These are phyloP conservation scores for Theodoxus fluviatilis DNA, from an alignment of 2,888 invertebrate species.

Conservation along the genomic window DNA sequence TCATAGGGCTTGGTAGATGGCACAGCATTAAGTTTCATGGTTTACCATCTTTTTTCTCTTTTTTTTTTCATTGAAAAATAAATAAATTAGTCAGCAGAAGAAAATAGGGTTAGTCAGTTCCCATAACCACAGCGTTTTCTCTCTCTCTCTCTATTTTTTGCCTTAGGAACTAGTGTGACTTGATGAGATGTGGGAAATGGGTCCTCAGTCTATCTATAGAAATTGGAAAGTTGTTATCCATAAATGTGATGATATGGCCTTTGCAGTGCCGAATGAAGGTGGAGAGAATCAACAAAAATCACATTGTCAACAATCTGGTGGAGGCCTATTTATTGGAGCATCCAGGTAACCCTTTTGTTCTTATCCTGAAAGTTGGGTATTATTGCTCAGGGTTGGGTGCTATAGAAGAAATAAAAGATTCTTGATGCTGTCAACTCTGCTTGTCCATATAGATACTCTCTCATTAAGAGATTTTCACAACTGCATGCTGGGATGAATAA, in stretches of 20 bases:
- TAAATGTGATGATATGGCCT: neutral
- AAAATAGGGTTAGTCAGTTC: too few relatives aligned
- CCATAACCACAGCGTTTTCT: too few relatives aligned
- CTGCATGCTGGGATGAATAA: too few relatives aligned
- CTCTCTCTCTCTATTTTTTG: too few relatives aligned
- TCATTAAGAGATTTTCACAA: too few relatives aligned
- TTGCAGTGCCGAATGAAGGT: constrained; percentile 61
- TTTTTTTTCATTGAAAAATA: neutral
- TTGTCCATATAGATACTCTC: too few relatives aligned
- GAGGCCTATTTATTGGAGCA: constrained; percentile 60
- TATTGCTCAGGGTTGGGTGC: too few relatives aligned
- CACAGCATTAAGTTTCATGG: neutral
- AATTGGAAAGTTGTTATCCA: neutral
- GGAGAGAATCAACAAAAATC: constrained; percentile 62
- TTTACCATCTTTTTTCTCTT: neutral
- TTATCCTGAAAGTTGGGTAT: neutral
- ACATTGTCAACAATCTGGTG: constrained; percentile 63
- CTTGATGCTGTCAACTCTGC: too few relatives aligned
- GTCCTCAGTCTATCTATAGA: neutral
- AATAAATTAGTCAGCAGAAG: neutral
- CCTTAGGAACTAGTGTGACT: too few relatives aligned
- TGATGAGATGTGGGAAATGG: too few relatives aligned
- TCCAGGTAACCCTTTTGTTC: constrained; percentile 45
- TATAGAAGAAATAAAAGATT: too few relatives aligned
- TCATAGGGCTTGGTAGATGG: too few relatives aligned